A percentile compares a stretch with the other conserved stretches of the same genome.
phyloP scores from a whole-genome alignment of 2,113 vertebrate genomes.

The Ellobius talpinus region DNA sequence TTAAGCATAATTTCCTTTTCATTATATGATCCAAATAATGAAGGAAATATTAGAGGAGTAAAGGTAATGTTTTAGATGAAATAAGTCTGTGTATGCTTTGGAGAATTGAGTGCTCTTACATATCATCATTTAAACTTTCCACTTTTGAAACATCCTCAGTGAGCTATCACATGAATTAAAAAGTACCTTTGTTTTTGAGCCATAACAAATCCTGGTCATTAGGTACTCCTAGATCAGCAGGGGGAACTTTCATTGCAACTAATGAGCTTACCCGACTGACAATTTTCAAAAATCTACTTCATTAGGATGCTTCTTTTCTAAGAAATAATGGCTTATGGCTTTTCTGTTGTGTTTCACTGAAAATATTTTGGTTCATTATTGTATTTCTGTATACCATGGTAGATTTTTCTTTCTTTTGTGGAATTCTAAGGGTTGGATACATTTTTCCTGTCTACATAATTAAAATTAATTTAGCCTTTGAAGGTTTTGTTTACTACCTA shows the following conservation, averaged over 20 bases:
- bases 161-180: conserved; percentile 84
- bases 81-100: conserved; percentile 59
- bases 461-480: conserved; percentile 81
- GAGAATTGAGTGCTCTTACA: conserved; percentile 55
- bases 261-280: conserved; percentile 87
- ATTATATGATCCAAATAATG: conserved; percentile 55
- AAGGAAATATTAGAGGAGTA: conserved; percentile 58
- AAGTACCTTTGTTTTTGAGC: conserved; percentile 86
- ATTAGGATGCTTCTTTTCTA: conserved; percentile 85
- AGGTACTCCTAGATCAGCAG: conserved; percentile 85
- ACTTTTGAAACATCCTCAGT: conserved; percentile 78
- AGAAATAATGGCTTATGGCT: conserved; percentile 82
- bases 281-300: conserved; percentile 86
- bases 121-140: conserved; percentile 76
- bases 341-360: conserved; percentile 82
- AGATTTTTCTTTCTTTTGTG: conserved; percentile 80
- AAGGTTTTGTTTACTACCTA: conserved; percentile 62
- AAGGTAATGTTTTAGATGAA: conserved; percentile 49
- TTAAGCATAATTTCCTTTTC: conserved; percentile 46
- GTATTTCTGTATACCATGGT: conserved; percentile 74
- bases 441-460: conserved; percentile 61
- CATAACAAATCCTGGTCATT: conserved; percentile 85
- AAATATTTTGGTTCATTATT: conserved; percentile 85
- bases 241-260: conserved; percentile 84
- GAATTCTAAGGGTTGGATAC: conserved; percentile 66